phyloP scores from a whole-genome alignment of 2,888 invertebrate species.

The Tachystola acroxantha region DNA sequence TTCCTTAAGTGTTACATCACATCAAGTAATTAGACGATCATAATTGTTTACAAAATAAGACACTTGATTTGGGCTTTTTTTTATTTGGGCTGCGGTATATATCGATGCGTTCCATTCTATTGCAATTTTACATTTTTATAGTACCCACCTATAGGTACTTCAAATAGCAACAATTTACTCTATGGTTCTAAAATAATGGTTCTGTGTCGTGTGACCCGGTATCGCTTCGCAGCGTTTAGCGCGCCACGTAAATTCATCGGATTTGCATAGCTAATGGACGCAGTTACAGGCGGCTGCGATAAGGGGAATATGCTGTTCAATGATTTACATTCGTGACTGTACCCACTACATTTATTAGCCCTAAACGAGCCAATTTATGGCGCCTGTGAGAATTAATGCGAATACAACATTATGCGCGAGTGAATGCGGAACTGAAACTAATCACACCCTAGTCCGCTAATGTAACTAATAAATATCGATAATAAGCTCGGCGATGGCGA shows the following conservation, averaged over 20 bases:
- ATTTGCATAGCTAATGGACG: slow-evolving; percentile 60
- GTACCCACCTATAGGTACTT: too few species aligned
- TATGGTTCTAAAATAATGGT: too few species aligned
- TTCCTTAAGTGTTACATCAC: too few species aligned
- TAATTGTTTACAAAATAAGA: too few species aligned
- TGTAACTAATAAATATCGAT: neutral
- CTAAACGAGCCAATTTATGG: slow-evolving; percentile 38
- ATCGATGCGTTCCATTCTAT: too few species aligned
- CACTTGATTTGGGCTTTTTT: too few species aligned
- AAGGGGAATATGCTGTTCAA: slow-evolving; percentile 45
- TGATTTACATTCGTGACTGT: slow-evolving; percentile 47
- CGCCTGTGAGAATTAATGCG: slow-evolving; percentile 17
- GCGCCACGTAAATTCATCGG: slow-evolving; percentile 39
- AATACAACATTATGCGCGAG: slow-evolving; percentile 2
- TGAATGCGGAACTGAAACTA: slow-evolving; percentile 5
- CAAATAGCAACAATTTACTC: too few species aligned
- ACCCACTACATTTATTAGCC: slow-evolving; percentile 39
- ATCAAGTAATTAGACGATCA: too few species aligned
- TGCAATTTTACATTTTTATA: too few species aligned
- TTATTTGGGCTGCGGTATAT: too few species aligned
- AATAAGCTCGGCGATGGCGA: neutral
- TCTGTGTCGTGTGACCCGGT: neutral
- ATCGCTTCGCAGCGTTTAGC: slow-evolving; percentile 35
- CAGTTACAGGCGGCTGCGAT: slow-evolving; percentile 43
- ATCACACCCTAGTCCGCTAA: neutral